Evolutionary conservation across 2,113 vertebrate species (phyloP).

Genomic region (Gracilinanus agilis): DNA sequence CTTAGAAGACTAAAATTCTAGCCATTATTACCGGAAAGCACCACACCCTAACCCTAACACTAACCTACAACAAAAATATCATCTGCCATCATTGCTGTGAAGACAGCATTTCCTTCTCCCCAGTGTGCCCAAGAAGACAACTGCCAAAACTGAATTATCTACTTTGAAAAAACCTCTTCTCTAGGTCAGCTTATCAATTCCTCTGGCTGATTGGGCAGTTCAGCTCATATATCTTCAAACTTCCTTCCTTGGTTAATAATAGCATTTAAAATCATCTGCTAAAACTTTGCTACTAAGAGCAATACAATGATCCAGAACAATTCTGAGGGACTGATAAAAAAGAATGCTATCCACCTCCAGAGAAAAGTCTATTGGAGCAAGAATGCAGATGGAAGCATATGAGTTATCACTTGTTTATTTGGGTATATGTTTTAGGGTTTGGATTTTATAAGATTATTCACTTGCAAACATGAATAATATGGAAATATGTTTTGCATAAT

Average conservation of each 20-base stretch:
- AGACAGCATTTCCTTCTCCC: not conserved
- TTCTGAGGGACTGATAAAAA: no score
- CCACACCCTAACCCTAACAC: not conserved
- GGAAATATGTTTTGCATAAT: no score
- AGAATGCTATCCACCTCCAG: no score
- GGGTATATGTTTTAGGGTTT: no score
- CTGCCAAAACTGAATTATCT: not conserved
- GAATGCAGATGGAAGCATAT: no score
- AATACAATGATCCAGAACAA: no score
- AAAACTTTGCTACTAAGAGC: not conserved
- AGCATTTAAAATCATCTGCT: not conserved
- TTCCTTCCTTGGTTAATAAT: not conserved
- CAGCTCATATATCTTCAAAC: not conserved
- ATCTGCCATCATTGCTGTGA: not conserved
- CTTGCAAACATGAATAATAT: no score
- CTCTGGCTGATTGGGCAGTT: not conserved
- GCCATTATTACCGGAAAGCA: not conserved
- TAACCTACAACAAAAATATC: not conserved
- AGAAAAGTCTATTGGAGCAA: no score
- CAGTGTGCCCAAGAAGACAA: not conserved
- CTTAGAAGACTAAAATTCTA: not conserved
- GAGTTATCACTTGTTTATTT: no score
- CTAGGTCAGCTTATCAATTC: not conserved
- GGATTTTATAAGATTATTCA: no score
- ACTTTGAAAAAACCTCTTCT: not conserved